Conservation (phyloP, 37 sponge, comb jelly and placozoan species). For the Halisarca cf. caerulea region DNA sequence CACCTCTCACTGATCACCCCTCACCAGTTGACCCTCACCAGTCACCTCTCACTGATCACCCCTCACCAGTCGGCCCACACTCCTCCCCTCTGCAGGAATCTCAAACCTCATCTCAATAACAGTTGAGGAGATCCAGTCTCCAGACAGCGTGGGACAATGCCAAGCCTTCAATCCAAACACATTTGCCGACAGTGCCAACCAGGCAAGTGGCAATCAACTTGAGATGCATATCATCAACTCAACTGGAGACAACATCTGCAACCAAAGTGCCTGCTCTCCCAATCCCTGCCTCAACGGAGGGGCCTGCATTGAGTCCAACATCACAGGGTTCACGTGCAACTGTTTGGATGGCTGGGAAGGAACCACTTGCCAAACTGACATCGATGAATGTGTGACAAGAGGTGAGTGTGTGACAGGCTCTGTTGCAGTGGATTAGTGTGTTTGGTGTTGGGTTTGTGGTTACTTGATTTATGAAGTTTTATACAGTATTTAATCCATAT, state of each 20-base stretch:
- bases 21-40: no score
- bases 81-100: background rate
- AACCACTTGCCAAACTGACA: constrained; percentile 40
- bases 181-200: background rate
- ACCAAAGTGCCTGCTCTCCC: constrained; percentile 56
- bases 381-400: constrained; percentile 50
- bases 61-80: background rate
- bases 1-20: no score
- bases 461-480: background rate
- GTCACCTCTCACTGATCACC: no score
- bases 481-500: background rate
- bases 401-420: background rate
- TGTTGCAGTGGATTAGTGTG: background rate
- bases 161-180: background rate
- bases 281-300: constrained; percentile 69
- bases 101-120: background rate
- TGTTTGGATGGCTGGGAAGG: constrained; percentile 56
- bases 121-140: constrained; percentile 16
- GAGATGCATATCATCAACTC: constrained; percentile 3
- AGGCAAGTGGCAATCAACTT: background rate
- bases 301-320: constrained; percentile 10
- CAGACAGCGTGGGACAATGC: background rate
- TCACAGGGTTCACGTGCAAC: constrained; percentile 49
- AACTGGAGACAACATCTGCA: constrained; percentile 45
- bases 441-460: constrained; percentile 16